Evolutionary conservation across 2,797 vertebrate genomes (phyloP).

Genomic region (Anas flavirostris): DNA sequence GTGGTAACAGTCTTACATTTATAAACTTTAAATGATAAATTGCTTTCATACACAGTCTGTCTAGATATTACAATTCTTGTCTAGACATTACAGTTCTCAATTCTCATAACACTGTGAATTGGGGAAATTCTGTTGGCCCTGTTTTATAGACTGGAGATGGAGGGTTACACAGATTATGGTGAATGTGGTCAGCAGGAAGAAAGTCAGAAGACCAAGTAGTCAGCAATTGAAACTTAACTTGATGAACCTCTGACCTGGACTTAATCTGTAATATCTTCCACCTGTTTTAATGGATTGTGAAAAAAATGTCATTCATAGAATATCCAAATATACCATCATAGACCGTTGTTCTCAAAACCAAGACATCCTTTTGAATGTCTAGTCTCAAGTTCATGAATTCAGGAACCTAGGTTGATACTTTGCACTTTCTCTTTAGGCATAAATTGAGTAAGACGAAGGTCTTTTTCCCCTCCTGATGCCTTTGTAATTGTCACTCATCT

Average conservation of each 20-base stretch:
- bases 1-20: not conserved
- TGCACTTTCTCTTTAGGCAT: not conserved
- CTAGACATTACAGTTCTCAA: not conserved
- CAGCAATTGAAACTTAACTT: not conserved
- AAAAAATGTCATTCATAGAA: not conserved
- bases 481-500: not conserved
- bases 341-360: not conserved
- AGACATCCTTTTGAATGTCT: not conserved
- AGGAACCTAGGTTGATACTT: not conserved
- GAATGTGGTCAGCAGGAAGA: not conserved
- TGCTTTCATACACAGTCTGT: not conserved
- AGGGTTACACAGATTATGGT: not conserved
- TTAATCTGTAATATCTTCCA: not conserved
- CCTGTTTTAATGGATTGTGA: not conserved
- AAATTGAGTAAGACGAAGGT: not conserved
- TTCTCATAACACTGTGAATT: not conserved
- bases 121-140: not conserved
- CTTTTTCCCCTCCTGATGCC: not conserved
- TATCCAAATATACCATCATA: not conserved
- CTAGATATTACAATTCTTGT: not conserved
- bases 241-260: not conserved
- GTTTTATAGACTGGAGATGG: not conserved
- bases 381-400: not conserved
- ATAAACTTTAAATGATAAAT: constrained; percentile 4
- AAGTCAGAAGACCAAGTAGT: not conserved